Evolutionary conservation across 2,797 vertebrate species (phyloP), one percentile per base, ranked within the genome.

Genomic region (Channa striata): DNA sequence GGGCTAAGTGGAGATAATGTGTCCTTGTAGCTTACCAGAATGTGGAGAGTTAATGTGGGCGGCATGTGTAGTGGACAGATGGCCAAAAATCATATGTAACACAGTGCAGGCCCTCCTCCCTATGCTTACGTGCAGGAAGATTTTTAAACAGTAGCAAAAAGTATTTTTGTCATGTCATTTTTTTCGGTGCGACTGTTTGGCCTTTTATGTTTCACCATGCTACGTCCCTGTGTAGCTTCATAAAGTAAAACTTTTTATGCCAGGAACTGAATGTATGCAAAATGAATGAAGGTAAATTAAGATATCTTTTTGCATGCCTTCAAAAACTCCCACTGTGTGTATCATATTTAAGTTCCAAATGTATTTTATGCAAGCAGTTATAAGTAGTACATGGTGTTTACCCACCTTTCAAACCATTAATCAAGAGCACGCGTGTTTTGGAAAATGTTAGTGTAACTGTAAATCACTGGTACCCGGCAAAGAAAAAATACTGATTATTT

Each of bases 1-100:
- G 77, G 84, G 72, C 79, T 86, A 88, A 89, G 84, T 85, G 84
- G 78, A 88, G 78, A 72, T 84, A 80, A 87, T 84, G 80, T 83
- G 85, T 87, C 78, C 78, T 81, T 83, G 80, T 85, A 87, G 75
- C 68, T 80, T 81, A 80, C 85, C 85, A 86, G 70, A 73, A 80
- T 79, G 77, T 83, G 61, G 65, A 77, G 66, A 76, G 68, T 67
- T 81, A 64, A 74, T 72, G 77, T 87, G 80, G 85, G 84, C 64
- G 72, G 72, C 49, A 16, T 62, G 63, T 69, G 84, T 12, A 56
- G 80, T 39, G 79, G 81, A 80, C 83, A 88, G 76, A 82, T 84
- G 82, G 52, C 59, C 74, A 83, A 78, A 83, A 76, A 68, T 84
- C 74, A 80, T 71, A 81, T 77, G 53, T 42, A 66, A 74, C 50